These are phyloP conservation scores for Apocheima hispidaria DNA, from an alignment of 2,888 invertebrate species.

Conservation along the genomic window DNA sequence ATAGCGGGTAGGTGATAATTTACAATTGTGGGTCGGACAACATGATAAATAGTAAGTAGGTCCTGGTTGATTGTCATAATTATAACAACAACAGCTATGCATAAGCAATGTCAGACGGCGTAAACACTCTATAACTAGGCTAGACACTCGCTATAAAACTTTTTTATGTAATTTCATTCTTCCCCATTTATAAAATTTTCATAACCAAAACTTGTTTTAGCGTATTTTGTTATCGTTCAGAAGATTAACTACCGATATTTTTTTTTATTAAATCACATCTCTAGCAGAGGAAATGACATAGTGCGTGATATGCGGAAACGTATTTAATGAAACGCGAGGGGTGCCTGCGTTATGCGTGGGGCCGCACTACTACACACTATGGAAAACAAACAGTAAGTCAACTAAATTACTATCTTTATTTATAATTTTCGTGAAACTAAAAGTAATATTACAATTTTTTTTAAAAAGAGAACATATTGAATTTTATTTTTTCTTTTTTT, in stretches of 20 bases:
- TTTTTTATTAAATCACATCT: constrained; percentile 50
- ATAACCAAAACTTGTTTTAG: not conserved
- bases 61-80: too few species aligned
- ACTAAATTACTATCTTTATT: not conserved
- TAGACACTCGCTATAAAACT: too few species aligned
- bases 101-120: too few species aligned
- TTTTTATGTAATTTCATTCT: too few species aligned
- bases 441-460: too few species aligned
- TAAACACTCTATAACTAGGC: too few species aligned
- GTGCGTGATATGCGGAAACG: constrained; percentile 86
- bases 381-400: constrained; percentile 26
- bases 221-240: not conserved
- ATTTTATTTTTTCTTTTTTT: too few species aligned
- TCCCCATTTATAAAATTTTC: not conserved
- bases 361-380: constrained; percentile 53
- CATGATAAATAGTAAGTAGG: too few species aligned
- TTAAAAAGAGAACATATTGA: too few species aligned
- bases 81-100: too few species aligned
- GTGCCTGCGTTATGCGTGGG: constrained; percentile 69
- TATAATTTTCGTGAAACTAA: not conserved
- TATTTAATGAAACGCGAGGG: constrained; percentile 85
- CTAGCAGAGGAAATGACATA: constrained; percentile 83
- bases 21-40: too few species aligned
- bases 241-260: constrained; percentile 55
- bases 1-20: too few species aligned